Percentiles rank a stretch among this genome's conserved stretches.
Evolutionary conservation across 2,797 vertebrate genomes (phyloP).

Genomic region (Neosilurus mollespiculum): DNA sequence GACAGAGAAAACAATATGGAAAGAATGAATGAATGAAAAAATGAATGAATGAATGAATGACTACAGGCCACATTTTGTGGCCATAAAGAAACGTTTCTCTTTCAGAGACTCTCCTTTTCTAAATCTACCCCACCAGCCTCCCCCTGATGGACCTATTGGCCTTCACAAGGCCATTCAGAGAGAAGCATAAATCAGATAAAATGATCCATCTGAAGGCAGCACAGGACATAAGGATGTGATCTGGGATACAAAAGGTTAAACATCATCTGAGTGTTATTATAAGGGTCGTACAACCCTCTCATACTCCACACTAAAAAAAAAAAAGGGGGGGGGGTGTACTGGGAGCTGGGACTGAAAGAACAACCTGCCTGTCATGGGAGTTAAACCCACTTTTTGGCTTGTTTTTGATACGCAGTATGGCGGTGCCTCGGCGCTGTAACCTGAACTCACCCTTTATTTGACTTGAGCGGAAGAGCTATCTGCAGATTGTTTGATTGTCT

Average conservation of each 20-base stretch:
- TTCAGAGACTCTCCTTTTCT: not conserved
- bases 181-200: not conserved
- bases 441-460: not conserved
- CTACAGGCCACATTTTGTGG: not conserved
- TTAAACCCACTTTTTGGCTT: not conserved
- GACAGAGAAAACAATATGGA: too few species aligned
- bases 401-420: not conserved
- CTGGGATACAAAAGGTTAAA: not conserved
- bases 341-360: not conserved
- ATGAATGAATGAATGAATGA: too few species aligned
- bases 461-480: not conserved
- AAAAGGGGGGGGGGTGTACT: not conserved
- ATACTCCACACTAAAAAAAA: not conserved
- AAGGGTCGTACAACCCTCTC: not conserved
- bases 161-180: not conserved
- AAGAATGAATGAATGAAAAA: too few species aligned
- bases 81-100: not conserved
- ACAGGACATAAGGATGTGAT: not conserved
- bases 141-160: not conserved
- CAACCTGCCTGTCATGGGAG: not conserved
- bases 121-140: not conserved
- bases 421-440: not conserved
- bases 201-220: not conserved
- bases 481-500: constrained; percentile 28
- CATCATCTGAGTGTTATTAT: not conserved